A percentile compares a stretch with the other conserved stretches of the same genome.
Conservation (phyloP, 64 coral and sea anemone genomes). For the Montipora efflorescens region DNA sequence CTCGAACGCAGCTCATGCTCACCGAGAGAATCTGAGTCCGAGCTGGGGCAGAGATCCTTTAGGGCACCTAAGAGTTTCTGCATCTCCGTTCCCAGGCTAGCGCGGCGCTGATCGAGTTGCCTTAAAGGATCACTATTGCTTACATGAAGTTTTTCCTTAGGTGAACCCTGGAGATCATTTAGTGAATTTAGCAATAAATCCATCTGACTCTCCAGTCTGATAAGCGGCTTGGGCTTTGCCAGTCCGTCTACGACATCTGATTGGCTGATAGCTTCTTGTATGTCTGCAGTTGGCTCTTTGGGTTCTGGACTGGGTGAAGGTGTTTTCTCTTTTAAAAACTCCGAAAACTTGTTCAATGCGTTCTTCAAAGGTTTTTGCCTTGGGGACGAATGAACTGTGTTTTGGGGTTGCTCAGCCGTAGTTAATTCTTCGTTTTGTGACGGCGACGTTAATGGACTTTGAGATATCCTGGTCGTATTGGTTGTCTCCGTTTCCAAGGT, state of each 20-base stretch:
- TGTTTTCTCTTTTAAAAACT: slow-evolving; percentile 35
- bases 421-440: background rate
- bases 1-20: slow-evolving; percentile 19
- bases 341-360: slow-evolving; percentile 19
- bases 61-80: slow-evolving; percentile 29
- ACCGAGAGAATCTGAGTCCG: slow-evolving; percentile 43
- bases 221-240: background rate
- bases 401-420: background rate
- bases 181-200: slow-evolving; percentile 46
- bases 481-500: background rate
- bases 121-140: background rate
- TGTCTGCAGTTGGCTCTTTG: background rate
- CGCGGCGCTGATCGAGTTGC: slow-evolving; percentile 34
- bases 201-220: slow-evolving; percentile 26
- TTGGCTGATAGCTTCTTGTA: background rate
- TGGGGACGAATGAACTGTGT: background rate
- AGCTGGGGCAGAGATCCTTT: slow-evolving; percentile 17
- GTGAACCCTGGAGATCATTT: slow-evolving; percentile 7
- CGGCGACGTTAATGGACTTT: background rate
- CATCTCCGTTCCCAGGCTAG: slow-evolving; percentile 32
- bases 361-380: background rate
- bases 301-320: slow-evolving; percentile 10
- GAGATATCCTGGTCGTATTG: background rate
- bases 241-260: background rate
- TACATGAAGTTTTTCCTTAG: background rate